Base-by-base conservation (phyloP, 2,113 vertebrate species). In the Bagarius yarrelli region DNA sequence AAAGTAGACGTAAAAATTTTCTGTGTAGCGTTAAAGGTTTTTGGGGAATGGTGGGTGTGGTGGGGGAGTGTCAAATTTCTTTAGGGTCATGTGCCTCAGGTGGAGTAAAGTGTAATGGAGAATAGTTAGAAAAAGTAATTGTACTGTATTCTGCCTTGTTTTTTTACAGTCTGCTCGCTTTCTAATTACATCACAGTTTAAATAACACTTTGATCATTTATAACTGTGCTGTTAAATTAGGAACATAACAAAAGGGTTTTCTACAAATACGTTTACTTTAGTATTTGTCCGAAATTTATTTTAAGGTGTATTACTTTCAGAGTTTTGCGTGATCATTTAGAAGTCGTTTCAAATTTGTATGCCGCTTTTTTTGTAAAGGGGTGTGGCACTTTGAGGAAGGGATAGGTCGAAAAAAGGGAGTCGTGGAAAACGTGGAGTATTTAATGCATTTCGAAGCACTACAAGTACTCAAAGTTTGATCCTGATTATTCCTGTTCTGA, bases 1-100 rank as follows among this genome's bases (percentile, higher is more conserved):
- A 30, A 21, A 70, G 55, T 25, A 19, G 36, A n/a, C 12, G 36
- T 19, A 15, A 32, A 52, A 30, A 23, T 36, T 74, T 59, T 14
- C 56, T 9, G 2, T 36, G 32, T 27, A 56, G 60, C 13, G 23
- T 47, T 50, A 56, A 57, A 47, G 59, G 27, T 57, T 32, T 12
- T 11, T 47, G 47, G 32, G 23, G 44, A 47, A 8, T 2, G n/a
- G 72, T 40, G 61, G 25, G 53, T 50, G 71, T 44, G 60, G 60
- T 40, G 72, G 32, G 50, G 72, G 73, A 66, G 63, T 56, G 80
- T 76, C 61, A 69, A 15, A 47, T 50, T 32, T 25, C 27, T 12
- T 64, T 64, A 44, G 57, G 34, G 72, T 76, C 59, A 55, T 81
- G 55, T 36, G 34, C 19, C 11, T 61, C n/a, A 47, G 50, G 9